Evolutionary conservation across 2,888 invertebrate species (phyloP).

Genomic region (Linyphia triangularis): DNA sequence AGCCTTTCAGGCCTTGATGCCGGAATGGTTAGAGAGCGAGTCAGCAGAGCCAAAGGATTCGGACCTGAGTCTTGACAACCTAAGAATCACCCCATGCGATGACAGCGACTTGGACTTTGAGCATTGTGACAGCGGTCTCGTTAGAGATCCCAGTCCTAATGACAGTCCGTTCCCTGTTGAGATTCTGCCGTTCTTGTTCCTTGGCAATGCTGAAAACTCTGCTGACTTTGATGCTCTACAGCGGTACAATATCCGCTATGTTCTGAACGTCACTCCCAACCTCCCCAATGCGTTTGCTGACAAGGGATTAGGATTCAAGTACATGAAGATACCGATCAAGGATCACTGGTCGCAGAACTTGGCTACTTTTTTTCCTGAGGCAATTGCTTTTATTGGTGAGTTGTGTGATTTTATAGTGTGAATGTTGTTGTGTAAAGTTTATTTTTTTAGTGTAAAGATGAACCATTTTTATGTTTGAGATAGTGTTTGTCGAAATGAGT

Average conservation of each 20-base stretch:
- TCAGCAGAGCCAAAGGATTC: slow-evolving; percentile 79
- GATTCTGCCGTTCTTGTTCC: slow-evolving; percentile 94
- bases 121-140: slow-evolving; percentile 60
- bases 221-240: slow-evolving; percentile 92
- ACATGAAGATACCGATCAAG: slow-evolving; percentile 97
- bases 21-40: slow-evolving; percentile 93
- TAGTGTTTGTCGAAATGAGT: too few species aligned
- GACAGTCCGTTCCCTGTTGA: slow-evolving; percentile 92
- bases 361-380: slow-evolving; percentile 94
- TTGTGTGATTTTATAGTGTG: slow-evolving; percentile 76
- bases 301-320: slow-evolving; percentile 88
- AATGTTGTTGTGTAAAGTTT: too few species aligned
- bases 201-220: slow-evolving; percentile 96
- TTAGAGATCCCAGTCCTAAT: slow-evolving; percentile 71
- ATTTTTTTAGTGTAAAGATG: too few species aligned
- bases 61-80: slow-evolving; percentile 83
- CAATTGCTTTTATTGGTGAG: slow-evolving; percentile 96
- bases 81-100: slow-evolving; percentile 82
- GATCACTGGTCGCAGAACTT: slow-evolving; percentile 98
- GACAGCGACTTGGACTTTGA: slow-evolving; percentile 77
- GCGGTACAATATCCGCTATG: slow-evolving; percentile 94
- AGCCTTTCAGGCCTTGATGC: slow-evolving; percentile 90
- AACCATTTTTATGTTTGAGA: too few species aligned
- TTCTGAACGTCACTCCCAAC: slow-evolving; percentile 97
- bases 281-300: slow-evolving; percentile 96